These are phyloP conservation scores for Acyrthosiphon pisum DNA, from an alignment of 1,140 invertebrate species.

Conservation along the genomic window DNA sequence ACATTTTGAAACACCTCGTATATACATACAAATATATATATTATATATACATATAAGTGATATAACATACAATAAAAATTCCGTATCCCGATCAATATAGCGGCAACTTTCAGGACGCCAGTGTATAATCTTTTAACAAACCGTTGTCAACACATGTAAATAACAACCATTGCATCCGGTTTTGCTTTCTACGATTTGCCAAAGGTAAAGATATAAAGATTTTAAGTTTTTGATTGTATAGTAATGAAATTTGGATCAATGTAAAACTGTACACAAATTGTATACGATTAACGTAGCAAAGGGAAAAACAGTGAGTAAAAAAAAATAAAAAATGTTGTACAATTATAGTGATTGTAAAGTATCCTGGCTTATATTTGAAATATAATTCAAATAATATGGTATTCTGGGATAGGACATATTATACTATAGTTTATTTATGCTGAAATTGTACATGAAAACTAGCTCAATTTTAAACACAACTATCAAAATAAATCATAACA, in stretches of 20 bases:
- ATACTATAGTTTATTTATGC: background rate
- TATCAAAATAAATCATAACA: background rate
- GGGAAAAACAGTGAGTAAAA: background rate
- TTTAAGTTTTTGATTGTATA: background rate
- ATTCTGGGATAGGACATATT: background rate
- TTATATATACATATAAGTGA: too few relatives aligned
- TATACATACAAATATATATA: too few relatives aligned
- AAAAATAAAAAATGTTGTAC: background rate
- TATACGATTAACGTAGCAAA: background rate
- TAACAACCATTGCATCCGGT: background rate
- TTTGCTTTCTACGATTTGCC: background rate
- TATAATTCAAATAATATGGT: background rate
- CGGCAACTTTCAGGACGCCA: background rate
- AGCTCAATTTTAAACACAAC: background rate
- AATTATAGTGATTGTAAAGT: background rate
- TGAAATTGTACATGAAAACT: background rate
- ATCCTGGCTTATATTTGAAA: background rate
- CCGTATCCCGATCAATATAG: background rate
- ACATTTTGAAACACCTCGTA: too few relatives aligned
- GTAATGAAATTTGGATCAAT: background rate
- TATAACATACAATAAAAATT: background rate
- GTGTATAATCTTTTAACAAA: background rate
- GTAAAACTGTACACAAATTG: background rate
- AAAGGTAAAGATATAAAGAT: background rate
- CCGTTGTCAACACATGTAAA: conserved; percentile 8